Percentiles rank a stretch among this genome's conserved stretches.
Evolutionary conservation across 2,113 vertebrate species (phyloP).

Genomic region (Polypterus senegalus): DNA sequence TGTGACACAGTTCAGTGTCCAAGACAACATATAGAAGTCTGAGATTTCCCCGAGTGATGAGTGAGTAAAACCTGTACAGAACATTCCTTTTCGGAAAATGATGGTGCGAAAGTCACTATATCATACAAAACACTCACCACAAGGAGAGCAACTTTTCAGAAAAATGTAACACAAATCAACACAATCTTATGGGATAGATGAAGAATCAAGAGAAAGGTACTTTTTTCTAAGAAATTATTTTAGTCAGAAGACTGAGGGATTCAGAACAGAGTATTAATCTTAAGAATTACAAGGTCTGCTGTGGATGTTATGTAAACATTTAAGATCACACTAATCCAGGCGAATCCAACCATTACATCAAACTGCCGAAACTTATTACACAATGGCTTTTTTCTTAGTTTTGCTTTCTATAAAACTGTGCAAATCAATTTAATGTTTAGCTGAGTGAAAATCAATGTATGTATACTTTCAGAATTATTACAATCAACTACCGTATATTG

Average conservation of each 20-base stretch:
- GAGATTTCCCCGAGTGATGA: conserved; percentile 41
- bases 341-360: conserved; percentile 41
- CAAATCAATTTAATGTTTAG: too few relatives aligned
- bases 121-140: background rate
- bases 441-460: too few relatives aligned
- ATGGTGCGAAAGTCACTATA: background rate
- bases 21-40: conserved; percentile 46
- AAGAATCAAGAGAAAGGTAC: background rate
- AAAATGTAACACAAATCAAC: background rate
- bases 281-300: conserved; percentile 42
- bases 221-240: background rate
- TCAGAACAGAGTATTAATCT: conserved; percentile 45
- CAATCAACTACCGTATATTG: too few relatives aligned
- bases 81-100: conserved; percentile 34
- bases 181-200: background rate
- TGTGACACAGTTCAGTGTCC: conserved; percentile 55
- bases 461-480: too few relatives aligned
- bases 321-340: conserved; percentile 43
- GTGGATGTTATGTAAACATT: conserved; percentile 58
- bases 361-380: too few relatives aligned
- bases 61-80: conserved; percentile 53
- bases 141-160: background rate
- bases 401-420: too few relatives aligned
- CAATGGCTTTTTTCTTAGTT: background rate
- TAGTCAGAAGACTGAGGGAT: background rate